Percentiles rank a stretch among this genome's conserved stretches.
These are phyloP conservation scores for Patiria miniata DNA, from an alignment of 35 echinoderm and acorn worm genomes.

Conservation along the genomic window DNA sequence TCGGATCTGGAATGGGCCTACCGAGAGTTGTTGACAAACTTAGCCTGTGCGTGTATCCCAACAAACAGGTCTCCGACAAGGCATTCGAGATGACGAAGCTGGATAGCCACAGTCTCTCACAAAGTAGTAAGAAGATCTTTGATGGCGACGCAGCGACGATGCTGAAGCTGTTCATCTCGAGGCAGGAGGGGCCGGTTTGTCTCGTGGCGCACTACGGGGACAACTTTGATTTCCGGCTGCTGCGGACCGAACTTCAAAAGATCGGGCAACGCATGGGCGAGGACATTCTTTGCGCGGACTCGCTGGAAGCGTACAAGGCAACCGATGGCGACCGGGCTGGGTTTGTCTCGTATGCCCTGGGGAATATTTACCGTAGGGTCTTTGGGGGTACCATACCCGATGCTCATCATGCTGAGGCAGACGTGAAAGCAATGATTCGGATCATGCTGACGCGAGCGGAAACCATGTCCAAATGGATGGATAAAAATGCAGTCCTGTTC, in stretches of 20 bases:
- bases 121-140: slow-evolving; percentile 46
- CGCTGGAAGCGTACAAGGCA: slow-evolving; percentile 33
- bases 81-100: slow-evolving; percentile 51
- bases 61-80: slow-evolving; percentile 40
- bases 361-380: background rate
- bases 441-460: background rate
- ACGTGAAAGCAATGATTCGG: slow-evolving; percentile 19
- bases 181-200: slow-evolving; percentile 80
- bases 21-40: slow-evolving; percentile 83
- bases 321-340: background rate
- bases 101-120: slow-evolving; percentile 53
- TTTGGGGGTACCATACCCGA: background rate
- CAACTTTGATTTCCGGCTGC: slow-evolving; percentile 80
- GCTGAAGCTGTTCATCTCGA: slow-evolving; percentile 54
- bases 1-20: too few relatives aligned
- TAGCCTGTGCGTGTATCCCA: slow-evolving; percentile 75
- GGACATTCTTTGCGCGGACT: slow-evolving; percentile 57
- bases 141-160: slow-evolving; percentile 37
- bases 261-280: background rate
- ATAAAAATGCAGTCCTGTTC: slow-evolving; percentile 4
- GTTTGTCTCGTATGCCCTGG: background rate
- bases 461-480: slow-evolving; percentile 41
- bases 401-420: slow-evolving; percentile 12
- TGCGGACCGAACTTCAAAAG: slow-evolving; percentile 62
- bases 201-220: slow-evolving; percentile 89